Evolutionary conservation across 1,140 invertebrate species (phyloP), one percentile per base, ranked within the genome.

Genomic region (Capitella teleta): DNA sequence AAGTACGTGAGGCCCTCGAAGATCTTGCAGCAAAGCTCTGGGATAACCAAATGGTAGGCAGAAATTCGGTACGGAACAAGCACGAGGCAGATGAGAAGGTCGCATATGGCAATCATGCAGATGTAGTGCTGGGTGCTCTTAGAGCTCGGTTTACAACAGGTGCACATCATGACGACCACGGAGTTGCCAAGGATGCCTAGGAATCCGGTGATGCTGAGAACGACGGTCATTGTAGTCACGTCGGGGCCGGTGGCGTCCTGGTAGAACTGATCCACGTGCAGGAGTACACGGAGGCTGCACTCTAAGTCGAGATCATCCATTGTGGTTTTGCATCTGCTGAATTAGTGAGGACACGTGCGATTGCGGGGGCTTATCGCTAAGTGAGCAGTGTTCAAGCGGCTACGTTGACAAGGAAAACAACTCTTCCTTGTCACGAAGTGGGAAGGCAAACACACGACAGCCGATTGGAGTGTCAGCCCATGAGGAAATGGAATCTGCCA

Each of bases 1-100:
- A 10, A 41, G 38, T 41, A 41, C 12, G 38, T 41, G 38, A 41
- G 38, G 38, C 38, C 38, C 38, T 41, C 38, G 38, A 41, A 41
- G 8, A 41, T 10, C 38, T 41, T 41, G 38, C 38, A 41, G 12
- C 12, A 12, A 8, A 6, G 10, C 18, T 41, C 38, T 12, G 8
- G 12, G 12, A 41, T 6, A 8, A 41, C 8, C 6, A 6, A 8
- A 21, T 41, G 38, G 38, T 41, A 41, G 10, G 38, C 6, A 8
- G 23, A 12, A 12, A 41, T 8, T 21, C 38, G 12, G 38, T 41
- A 41, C 6, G 38, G 38, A 21, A 41, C 23, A 21, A 41, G 8
- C 8, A 19, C 38, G 18, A 10, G 8, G 18, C 38, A 41, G 18
- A 41, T 21, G 18, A 41, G 8, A 6, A 41, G 8, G 18, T 41